Percentiles rank a stretch among this genome's conserved stretches.
Conservation (phyloP, 1,140 invertebrate genomes). For the Papilio machaon region DNA sequence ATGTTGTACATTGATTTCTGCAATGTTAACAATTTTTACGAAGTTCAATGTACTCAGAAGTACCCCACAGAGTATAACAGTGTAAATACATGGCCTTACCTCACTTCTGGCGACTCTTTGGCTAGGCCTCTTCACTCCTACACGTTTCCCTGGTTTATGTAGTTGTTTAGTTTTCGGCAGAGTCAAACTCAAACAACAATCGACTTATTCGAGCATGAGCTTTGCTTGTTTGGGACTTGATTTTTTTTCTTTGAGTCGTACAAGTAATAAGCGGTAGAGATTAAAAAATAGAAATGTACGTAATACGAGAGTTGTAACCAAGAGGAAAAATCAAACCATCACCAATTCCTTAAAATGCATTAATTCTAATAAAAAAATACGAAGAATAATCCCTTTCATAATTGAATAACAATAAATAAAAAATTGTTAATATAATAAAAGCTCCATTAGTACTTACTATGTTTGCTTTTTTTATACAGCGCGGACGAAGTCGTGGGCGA, state of each 20-base stretch:
- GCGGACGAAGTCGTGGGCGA: too few relatives aligned
- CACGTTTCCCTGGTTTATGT: slow-evolving; percentile 30
- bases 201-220: slow-evolving; percentile 37
- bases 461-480: too few relatives aligned
- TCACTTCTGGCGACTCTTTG: slow-evolving; percentile 24
- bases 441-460: too few relatives aligned
- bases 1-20: background rate
- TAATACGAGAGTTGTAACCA: too few relatives aligned
- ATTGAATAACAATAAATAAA: too few relatives aligned
- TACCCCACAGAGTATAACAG: background rate
- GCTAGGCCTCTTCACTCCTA: slow-evolving; percentile 34
- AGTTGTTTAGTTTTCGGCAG: slow-evolving; percentile 33
- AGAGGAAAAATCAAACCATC: too few relatives aligned
- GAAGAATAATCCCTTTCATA: too few relatives aligned
- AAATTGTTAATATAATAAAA: too few relatives aligned
- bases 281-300: too few relatives aligned
- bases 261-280: slow-evolving; percentile 1
- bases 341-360: too few relatives aligned
- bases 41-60: slow-evolving; percentile 30
- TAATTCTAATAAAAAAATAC: too few relatives aligned
- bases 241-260: slow-evolving; percentile 31
- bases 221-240: slow-evolving; percentile 29
- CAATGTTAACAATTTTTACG: slow-evolving; percentile 6
- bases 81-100: slow-evolving; percentile 22
- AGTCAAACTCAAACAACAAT: slow-evolving; percentile 10